Evolutionary conservation across 2,797 vertebrate genomes (phyloP), one percentile per base, ranked within the genome.

Genomic region (Emys orbicularis): DNA sequence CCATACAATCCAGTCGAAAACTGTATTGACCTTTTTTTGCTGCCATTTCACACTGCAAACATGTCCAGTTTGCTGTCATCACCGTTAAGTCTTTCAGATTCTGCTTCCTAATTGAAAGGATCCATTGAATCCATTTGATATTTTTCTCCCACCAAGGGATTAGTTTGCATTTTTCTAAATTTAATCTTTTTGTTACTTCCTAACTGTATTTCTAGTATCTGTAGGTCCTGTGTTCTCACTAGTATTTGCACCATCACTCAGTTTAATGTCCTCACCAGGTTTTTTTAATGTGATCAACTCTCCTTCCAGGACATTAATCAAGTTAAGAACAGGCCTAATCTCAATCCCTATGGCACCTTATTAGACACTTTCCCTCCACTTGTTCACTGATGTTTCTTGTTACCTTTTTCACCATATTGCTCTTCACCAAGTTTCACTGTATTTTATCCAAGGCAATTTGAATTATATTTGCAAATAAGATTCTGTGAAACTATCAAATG

Each of bases 401-500:
- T 77, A 77, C 41, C 87, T 95, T 87, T 41, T 52, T 79, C 61
- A 68, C 4, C 61, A 37, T 96, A 47, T 83, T 52, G 94, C 93
- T 91, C 91, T 96, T 87, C 86, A 76, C 56, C 87, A 4, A 47
- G 25, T 25, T 89, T 77, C 83, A 91, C 92, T n/a, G 95, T 95
- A 93, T 97, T 96, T 94, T 91, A 84, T 81, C 89, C 79, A 29
- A 91, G 92, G 94, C 79, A 44, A 44, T 76, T 76, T 76, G 41
- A 29, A 44, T 76, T 29, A 27, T 23, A 27, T 93, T 94, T 94
- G 94, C 89, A 95, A 96, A 84, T 92, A 83, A 96, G 95, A 97
- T 97, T 96, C 93, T 93, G 49, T 92, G 96, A 96, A 96, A 88
- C 68, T 93, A 84, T 94, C 90, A 95, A 94, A 95, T 97, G 87